Percentiles rank a stretch among this genome's conserved stretches.
Conservation (phyloP, 1,140 invertebrate genomes). For the Bombus polaris region DNA sequence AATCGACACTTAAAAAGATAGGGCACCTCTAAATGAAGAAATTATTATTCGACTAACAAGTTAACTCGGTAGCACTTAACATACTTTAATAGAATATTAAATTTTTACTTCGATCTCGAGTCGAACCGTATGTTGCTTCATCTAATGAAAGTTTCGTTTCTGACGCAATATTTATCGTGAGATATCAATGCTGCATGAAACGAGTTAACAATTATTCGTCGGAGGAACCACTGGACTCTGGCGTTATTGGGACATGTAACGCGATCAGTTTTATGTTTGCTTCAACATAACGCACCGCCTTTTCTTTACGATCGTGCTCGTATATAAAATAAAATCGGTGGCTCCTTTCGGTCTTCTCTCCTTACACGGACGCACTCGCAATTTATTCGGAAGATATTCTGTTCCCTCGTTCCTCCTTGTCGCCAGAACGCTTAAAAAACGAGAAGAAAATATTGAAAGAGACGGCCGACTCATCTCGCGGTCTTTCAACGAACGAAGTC, state of each 20-base stretch:
- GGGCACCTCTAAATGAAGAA: no score
- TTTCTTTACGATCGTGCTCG: conserved; percentile 8
- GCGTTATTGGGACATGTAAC: conserved; percentile 57
- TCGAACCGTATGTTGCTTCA: background rate
- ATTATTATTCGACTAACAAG: no score
- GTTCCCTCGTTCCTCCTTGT: background rate
- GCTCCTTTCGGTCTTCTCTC: background rate
- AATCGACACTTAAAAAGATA: no score
- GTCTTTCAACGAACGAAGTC: background rate
- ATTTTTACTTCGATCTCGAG: background rate
- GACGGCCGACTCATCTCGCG: background rate
- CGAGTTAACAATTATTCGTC: conserved; percentile 34
- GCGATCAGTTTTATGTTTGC: conserved; percentile 56
- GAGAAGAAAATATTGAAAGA: background rate
- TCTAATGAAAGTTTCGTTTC: background rate
- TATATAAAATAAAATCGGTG: background rate
- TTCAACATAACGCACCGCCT: conserved; percentile 32
- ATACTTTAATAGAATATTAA: no score
- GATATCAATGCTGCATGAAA: background rate
- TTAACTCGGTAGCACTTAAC: no score
- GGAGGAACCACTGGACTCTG: conserved; percentile 27
- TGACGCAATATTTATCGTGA: background rate
- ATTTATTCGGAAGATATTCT: conserved; percentile 7
- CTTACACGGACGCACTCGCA: background rate
- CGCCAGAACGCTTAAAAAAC: background rate